phyloP scores from a whole-genome alignment of 1,140 invertebrate species.

The Achatina immaculata region DNA sequence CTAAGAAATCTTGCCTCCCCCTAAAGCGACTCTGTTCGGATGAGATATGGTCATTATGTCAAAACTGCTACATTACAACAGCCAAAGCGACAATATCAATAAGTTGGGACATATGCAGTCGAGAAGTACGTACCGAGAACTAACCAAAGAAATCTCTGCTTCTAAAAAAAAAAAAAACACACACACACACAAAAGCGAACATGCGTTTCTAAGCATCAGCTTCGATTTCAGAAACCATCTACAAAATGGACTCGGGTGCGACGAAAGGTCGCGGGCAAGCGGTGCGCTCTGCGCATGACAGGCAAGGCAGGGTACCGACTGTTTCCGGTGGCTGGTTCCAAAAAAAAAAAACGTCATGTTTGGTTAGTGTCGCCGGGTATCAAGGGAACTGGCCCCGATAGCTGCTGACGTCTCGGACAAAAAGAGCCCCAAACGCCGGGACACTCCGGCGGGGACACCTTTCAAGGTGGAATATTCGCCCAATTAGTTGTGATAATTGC shows the following conservation, averaged over 20 bases:
- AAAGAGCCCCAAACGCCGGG: background rate
- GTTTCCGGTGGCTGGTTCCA: conserved; percentile 27
- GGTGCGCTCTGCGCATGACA: conserved; percentile 29
- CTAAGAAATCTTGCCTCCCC: no score
- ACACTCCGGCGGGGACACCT: background rate
- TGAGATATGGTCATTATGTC: no score
- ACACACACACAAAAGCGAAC: no score
- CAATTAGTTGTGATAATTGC: conserved; percentile 8
- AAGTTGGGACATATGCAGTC: no score
- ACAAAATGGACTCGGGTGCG: background rate
- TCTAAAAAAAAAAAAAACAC: no score
- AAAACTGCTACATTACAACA: no score
- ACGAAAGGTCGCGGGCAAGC: conserved; percentile 12
- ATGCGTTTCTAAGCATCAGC: background rate
- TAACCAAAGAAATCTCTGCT: no score
- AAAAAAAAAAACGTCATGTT: conserved; percentile 9
- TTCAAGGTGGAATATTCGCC: background rate
- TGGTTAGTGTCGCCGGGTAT: conserved; percentile 27
- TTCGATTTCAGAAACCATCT: conserved; percentile 1
- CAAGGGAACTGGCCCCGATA: background rate
- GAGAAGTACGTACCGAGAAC: no score
- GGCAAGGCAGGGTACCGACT: background rate
- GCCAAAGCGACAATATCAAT: no score
- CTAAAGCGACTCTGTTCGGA: no score
- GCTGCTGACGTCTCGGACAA: conserved; percentile 6